Evolutionary conservation across 2,888 invertebrate species (phyloP), one percentile per base, ranked within the genome.

Genomic region (Panorpa germanica): DNA sequence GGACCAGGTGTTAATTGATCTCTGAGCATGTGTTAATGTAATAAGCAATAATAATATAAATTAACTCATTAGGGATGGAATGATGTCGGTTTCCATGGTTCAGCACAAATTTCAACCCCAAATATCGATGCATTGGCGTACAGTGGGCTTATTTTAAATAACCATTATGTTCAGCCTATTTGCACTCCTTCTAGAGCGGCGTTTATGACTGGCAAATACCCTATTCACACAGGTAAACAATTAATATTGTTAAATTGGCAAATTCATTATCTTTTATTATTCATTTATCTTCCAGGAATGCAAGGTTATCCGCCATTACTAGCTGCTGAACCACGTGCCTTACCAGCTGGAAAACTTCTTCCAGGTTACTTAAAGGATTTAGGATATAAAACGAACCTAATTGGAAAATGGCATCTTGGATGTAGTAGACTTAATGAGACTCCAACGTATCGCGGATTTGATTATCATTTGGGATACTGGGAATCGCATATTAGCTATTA

Each of bases 381-480:
- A 31, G 83, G 81, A 1, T 91, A 90, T 52, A 52, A 58, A 5
- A 85, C 85, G 0, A 74, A 82, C 48, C 61, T 83, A 17, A 65
- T 91, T 8, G 91, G 91, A 13, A 91, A 91, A 58, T 91, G 90
- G 90, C 77, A 81, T 48, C 63, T 90, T 34, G 90, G 90, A 2
- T 81, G 73, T 58, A 73, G 69, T 37, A 60, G 62, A n/a, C n/a
- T n/a, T n/a, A n/a, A n/a, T n/a, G n/a, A n/a, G 45, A 67, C 76
- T 4, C 85, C 85, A 2, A 65, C 65, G 0, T 53, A 55, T 35
- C 61, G 83, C 18, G 85, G 85, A 4, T 91, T 81, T 44, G 72
- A 81, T 40, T 61, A 67, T 5, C 82, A 85, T 48, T 80, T 70
- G 45, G 91, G 91, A 2, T 86, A 83, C 46, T 77, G 78, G 61